These are phyloP conservation scores for Amaurobius ferox DNA, from an alignment of 2,888 invertebrate species.

Conservation along the genomic window DNA sequence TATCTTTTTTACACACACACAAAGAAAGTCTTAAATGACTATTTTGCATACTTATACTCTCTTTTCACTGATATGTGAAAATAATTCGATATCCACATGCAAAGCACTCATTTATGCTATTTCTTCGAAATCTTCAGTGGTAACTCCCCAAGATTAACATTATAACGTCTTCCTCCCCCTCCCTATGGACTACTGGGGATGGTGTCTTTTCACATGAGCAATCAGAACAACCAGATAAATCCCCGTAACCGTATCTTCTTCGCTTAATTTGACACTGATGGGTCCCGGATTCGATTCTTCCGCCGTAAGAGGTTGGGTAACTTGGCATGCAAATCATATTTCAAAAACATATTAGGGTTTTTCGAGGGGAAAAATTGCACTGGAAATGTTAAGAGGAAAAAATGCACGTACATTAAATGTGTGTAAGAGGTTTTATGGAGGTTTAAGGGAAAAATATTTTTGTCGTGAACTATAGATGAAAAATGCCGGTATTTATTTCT, in stretches of 20 bases:
- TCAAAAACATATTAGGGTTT: not conserved
- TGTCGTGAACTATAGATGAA: not conserved
- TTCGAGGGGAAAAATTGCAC: too few relatives aligned
- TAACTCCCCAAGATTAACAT: not conserved
- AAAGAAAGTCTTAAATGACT: too few relatives aligned
- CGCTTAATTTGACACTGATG: constrained; percentile 8
- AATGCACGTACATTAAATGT: too few relatives aligned
- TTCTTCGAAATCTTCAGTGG: not conserved
- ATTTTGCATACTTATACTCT: too few relatives aligned
- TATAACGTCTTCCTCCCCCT: not conserved
- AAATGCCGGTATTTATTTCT: not conserved
- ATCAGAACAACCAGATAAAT: not conserved
- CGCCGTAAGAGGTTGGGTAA: not conserved
- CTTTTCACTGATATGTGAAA: too few relatives aligned
- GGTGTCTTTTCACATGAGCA: not conserved
- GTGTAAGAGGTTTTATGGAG: too few relatives aligned
- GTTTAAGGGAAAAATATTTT: too few relatives aligned
- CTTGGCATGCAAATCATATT: constrained; percentile 1
- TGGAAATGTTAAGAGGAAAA: too few relatives aligned
- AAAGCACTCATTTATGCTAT: not conserved
- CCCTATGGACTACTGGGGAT: not conserved
- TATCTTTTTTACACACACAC: too few relatives aligned
- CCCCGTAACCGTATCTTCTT: not conserved
- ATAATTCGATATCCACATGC: not conserved
- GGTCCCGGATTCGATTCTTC: not conserved